Conservation (phyloP, 2,888 invertebrate species). For the Ceramica pisi region DNA sequence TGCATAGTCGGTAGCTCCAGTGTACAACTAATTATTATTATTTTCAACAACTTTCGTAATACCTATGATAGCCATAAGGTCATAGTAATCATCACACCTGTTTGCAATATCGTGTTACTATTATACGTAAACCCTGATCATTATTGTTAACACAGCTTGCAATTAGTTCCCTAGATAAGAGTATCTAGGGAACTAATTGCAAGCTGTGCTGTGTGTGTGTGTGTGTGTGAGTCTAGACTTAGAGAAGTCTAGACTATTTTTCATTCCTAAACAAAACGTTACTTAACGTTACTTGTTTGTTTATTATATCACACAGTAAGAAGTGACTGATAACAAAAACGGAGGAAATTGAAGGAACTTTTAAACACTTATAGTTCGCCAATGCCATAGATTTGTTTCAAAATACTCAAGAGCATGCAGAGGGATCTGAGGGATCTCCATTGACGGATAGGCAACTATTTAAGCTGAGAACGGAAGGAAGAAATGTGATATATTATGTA, state of each 20-base stretch:
- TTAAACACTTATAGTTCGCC: too few species aligned
- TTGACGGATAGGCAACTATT: too few species aligned
- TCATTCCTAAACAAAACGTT: not conserved
- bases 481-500: too few species aligned
- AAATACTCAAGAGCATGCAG: too few species aligned
- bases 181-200: too few species aligned
- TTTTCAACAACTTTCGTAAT: not conserved
- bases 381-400: too few species aligned
- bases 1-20: not conserved
- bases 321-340: too few species aligned
- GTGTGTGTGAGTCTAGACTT: not conserved
- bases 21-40: not conserved
- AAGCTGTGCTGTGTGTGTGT: too few species aligned
- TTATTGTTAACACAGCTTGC: constrained; percentile 39
- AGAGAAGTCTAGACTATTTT: not conserved
- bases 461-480: too few species aligned
- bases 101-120: constrained; percentile 13
- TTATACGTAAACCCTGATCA: not conserved
- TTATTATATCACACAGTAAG: too few species aligned
- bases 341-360: too few species aligned
- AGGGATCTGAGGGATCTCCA: too few species aligned
- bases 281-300: not conserved
- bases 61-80: not conserved
- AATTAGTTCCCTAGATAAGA: not conserved
- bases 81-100: constrained; percentile 12